phyloP scores from a whole-genome alignment of 2,113 vertebrate genomes.

The Potamarius usumacintae region DNA sequence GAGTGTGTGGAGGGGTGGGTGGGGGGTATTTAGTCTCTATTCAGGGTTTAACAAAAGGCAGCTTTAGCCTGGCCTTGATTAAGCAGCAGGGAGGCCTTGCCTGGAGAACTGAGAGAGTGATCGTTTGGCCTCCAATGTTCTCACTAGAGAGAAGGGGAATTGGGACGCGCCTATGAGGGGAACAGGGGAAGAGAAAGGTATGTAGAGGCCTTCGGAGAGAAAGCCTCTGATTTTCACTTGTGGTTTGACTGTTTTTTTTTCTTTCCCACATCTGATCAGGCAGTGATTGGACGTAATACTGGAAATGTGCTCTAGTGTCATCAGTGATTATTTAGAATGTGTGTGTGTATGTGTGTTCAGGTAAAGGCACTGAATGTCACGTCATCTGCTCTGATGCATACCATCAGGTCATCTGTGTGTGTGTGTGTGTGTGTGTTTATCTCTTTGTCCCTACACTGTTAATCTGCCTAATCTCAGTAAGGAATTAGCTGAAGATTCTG shows the following conservation, averaged over 20 bases:
- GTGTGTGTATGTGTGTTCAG: not conserved
- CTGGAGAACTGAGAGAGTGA: conserved; percentile 72
- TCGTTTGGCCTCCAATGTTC: conserved; percentile 75
- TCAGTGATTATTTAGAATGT: not conserved
- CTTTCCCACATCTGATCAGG: conserved; percentile 55
- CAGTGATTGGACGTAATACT: conserved; percentile 54
- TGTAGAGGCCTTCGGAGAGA: conserved; percentile 57
- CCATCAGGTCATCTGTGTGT: conserved; percentile 6
- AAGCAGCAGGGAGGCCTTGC: conserved; percentile 63
- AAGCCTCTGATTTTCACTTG: conserved; percentile 63
- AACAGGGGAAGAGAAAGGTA: conserved; percentile 61
- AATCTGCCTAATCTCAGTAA: conserved; percentile 65
- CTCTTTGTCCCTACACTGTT: conserved; percentile 45
- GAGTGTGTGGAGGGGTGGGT: conserved; percentile 66
- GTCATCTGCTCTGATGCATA: not conserved
- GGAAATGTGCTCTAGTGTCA: conserved; percentile 23
- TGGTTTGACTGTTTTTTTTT: conserved; percentile 53
- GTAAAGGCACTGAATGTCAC: not conserved
- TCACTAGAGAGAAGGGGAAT: conserved; percentile 69
- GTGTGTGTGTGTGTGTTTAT: conserved; percentile 22
- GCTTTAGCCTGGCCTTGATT: conserved; percentile 60
- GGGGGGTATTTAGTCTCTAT: conserved; percentile 79
- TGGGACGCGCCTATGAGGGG: conserved; percentile 52
- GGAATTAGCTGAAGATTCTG: conserved; percentile 67
- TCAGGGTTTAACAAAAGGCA: conserved; percentile 77